Evolutionary conservation across 2,888 invertebrate genomes (phyloP).

Genomic region (Noctuana brunneofusca): DNA sequence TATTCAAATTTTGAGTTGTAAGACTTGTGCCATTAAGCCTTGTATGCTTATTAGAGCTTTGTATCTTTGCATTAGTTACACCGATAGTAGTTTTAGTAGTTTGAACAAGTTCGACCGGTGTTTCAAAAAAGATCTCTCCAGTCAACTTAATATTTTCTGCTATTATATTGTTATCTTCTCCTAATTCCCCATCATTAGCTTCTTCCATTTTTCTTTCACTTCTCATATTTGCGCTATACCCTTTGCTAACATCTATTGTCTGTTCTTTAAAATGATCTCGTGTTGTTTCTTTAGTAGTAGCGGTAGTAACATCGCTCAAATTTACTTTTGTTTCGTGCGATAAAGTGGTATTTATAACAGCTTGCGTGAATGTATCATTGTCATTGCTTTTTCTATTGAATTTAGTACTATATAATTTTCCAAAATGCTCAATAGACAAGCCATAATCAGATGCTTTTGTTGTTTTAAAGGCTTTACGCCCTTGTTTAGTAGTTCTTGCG

Average conservation of each 20-base stretch:
- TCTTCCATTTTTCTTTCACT: neutral
- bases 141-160: slow-evolving; percentile 4
- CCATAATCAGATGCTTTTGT: slow-evolving; percentile 7
- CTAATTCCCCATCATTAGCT: neutral
- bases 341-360: neutral
- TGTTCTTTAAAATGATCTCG: neutral
- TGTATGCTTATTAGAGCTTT: neutral
- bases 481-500: neutral
- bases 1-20: neutral
- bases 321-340: neutral
- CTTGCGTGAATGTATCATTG: slow-evolving; percentile 14
- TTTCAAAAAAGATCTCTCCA: neutral
- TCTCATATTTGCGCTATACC: neutral
- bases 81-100: neutral
- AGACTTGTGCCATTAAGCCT: neutral
- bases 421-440: slow-evolving; percentile 28
- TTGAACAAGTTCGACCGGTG: neutral
- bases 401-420: slow-evolving; percentile 10
- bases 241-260: neutral
- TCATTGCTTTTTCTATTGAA: slow-evolving; percentile 20
- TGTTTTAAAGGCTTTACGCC: slow-evolving; percentile 8
- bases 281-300: neutral
- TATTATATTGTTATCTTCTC: neutral
- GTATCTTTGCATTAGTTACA: neutral
- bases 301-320: neutral